These are phyloP conservation scores for Centrocercus urophasianus DNA, from an alignment of 2,113 vertebrate species.

Conservation along the genomic window DNA sequence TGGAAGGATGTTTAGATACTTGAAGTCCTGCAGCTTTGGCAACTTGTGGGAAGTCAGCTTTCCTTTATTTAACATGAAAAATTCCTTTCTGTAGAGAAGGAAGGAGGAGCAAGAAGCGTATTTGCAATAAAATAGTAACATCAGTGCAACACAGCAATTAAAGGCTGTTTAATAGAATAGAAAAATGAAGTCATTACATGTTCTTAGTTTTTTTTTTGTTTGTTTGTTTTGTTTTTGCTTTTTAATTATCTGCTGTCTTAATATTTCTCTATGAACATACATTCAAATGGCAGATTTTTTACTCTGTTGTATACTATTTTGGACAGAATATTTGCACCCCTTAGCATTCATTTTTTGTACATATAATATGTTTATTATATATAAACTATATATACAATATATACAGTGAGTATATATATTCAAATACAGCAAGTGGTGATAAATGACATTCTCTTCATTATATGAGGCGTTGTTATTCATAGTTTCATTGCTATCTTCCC, in stretches of 20 bases:
- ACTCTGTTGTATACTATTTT: background rate
- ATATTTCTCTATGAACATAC: background rate
- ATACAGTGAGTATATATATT: background rate
- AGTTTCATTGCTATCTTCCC: background rate
- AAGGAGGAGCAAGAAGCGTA: background rate
- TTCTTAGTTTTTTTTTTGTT: no score
- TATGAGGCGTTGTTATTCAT: background rate
- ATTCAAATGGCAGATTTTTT: background rate
- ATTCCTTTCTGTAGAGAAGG: background rate
- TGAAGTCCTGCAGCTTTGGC: background rate
- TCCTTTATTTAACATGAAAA: background rate
- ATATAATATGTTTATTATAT: no score
- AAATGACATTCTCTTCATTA: background rate
- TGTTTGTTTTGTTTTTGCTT: background rate
- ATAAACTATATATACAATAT: no score
- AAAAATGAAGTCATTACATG: background rate
- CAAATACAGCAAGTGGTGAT: background rate
- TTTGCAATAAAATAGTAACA: background rate
- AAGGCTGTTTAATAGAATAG: background rate
- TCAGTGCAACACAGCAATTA: background rate
- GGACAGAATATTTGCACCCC: background rate
- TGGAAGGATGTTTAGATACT: slow-evolving; percentile 16
- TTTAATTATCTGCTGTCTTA: background rate
- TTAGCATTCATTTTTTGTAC: background rate
- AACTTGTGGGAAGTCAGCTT: background rate